Percentiles rank a stretch among this genome's conserved stretches.
Evolutionary conservation across 2,113 vertebrate species (phyloP).

Genomic region (Actinemys pallida): DNA sequence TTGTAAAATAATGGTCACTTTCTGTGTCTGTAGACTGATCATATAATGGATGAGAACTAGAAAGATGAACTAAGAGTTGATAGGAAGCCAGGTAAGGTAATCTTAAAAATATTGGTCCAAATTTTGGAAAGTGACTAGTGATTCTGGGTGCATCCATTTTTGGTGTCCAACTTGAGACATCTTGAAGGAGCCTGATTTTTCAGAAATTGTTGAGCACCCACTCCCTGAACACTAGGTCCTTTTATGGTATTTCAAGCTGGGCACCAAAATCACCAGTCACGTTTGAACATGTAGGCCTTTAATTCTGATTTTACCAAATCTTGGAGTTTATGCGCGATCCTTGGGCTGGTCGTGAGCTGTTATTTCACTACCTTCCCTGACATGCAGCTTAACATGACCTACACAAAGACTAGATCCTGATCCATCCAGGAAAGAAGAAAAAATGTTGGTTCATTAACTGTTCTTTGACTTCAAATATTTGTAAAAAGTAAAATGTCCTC

Average conservation of each 20-base stretch:
- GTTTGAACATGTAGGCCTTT: neutral
- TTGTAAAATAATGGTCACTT: neutral
- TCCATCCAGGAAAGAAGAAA: neutral
- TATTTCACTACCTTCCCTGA: neutral
- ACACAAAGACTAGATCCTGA: neutral
- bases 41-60: neutral
- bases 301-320: neutral
- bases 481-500: neutral
- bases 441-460: fast-evolving
- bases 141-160: neutral
- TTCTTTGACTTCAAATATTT: neutral
- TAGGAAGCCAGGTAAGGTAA: neutral
- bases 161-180: neutral
- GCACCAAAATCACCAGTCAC: neutral
- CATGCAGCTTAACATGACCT: neutral
- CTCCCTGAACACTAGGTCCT: fast-evolving
- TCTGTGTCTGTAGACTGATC: neutral
- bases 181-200: neutral
- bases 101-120: neutral
- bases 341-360: neutral
- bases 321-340: fast-evolving
- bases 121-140: neutral
- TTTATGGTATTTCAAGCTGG: neutral
- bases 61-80: neutral
- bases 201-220: neutral